Evolutionary conservation across 23 tunicate species (phyloP), one percentile per base, ranked within the genome.

Genomic region (Halocynthia aurantium): DNA sequence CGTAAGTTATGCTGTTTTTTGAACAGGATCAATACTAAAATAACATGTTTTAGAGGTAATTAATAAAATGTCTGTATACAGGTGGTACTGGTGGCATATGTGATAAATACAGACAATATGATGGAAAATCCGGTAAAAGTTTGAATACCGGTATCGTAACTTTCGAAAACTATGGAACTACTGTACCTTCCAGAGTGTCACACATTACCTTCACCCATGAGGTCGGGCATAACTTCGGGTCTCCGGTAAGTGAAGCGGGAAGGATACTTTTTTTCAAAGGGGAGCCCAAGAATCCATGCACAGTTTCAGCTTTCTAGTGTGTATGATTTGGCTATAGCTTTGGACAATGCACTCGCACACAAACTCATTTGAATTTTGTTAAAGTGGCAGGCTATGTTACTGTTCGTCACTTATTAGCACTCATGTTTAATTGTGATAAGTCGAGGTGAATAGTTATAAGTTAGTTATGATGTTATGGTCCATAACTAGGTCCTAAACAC

Each of bases 141-240:
- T 83, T 94, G 18, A 94, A 94, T 84, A 94, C 95, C 12, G 98
- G 98, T 21, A 80, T 94, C 19, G 93, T 94, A 10, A 94, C 98
- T 20, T 87, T 94, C 61, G 78, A 82, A 54, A 94, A 94, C 71
- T 94, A 88, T 52, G 98, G 98, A 8, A 56, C 87, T 17, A 84
- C 81, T 10, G 75, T 87, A 60, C 94, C 98, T 6, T 70, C 95
- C 18, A 56, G 70, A 49, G 98, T 94, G 58, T 89, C 87, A 51
- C 98, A 94, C 84, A 88, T 94, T 81, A 94, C 98, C 2, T 88
- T 94, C 71, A 94, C 98, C 70, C 98, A 94, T 56, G 98, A 94
- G 65, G 83, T 94, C 11, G 98, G 98, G 7, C 98, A 94, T 77
- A 94, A 88, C 69, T 94, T 94, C 70, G 98, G 98, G 8, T 94